These are phyloP conservation scores for Leucosticte australis DNA, from an alignment of 2,113 vertebrate genomes.

Conservation along the genomic window DNA sequence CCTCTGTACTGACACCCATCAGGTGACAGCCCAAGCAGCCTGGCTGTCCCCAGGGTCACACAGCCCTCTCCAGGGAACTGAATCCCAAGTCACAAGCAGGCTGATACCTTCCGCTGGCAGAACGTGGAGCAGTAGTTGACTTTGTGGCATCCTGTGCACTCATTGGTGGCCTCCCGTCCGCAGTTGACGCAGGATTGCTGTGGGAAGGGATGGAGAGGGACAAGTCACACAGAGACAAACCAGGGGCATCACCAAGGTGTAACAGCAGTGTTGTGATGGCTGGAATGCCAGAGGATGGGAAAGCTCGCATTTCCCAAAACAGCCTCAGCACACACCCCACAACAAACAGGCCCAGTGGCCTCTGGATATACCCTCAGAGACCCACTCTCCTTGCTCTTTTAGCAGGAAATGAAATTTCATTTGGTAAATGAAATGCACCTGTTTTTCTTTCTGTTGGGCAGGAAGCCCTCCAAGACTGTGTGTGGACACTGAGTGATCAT, in stretches of 20 bases:
- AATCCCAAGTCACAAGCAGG: background rate
- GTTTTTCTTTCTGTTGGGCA: background rate
- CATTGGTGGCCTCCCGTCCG: conserved; percentile 88
- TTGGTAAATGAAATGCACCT: background rate
- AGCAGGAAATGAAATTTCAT: background rate
- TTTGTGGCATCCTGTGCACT: conserved; percentile 95
- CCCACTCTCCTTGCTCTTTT: background rate
- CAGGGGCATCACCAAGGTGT: fast-evolving
- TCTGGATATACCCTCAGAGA: background rate
- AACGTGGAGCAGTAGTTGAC: conserved; percentile 98
- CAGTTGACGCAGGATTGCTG: conserved; percentile 96
- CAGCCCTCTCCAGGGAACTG: background rate
- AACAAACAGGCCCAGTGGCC: background rate
- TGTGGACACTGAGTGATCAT: background rate
- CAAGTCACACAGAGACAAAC: background rate
- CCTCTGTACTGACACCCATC: background rate
- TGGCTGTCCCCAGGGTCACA: background rate
- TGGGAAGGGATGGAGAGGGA: background rate
- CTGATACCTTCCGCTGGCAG: conserved; percentile 91
- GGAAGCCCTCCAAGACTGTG: background rate
- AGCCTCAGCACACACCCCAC: background rate
- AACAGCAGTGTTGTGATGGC: fast-evolving
- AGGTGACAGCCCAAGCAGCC: background rate
- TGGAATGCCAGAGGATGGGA: background rate
- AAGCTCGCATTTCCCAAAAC: background rate